phyloP scores from a whole-genome alignment of 1,140 invertebrate species.

The Heliconius nattereri region DNA sequence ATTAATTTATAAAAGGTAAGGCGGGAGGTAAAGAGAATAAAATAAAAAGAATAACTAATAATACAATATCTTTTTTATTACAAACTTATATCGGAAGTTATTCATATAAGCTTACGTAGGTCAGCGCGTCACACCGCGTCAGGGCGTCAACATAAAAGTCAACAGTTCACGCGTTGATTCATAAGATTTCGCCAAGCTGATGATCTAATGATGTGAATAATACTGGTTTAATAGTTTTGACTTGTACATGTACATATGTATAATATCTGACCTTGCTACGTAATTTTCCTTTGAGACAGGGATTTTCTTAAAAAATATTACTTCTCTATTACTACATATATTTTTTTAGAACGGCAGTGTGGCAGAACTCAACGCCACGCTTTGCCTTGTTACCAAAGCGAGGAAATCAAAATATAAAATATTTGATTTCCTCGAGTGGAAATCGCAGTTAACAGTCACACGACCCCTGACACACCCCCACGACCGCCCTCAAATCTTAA shows the following conservation, averaged over 20 bases:
- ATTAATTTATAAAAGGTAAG: too few species aligned
- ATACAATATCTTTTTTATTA: too few species aligned
- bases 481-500: too few species aligned
- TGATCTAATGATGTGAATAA: slow-evolving; percentile 62
- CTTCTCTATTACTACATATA: neutral
- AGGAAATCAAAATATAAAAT: too few species aligned
- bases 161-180: slow-evolving; percentile 36
- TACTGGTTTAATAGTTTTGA: slow-evolving; percentile 1
- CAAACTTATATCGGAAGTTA: neutral
- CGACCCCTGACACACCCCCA: too few species aligned
- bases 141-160: neutral
- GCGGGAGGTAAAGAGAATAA: too few species aligned
- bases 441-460: too few species aligned
- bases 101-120: neutral
- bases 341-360: too few species aligned
- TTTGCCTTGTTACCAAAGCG: too few species aligned
- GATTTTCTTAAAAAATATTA: neutral
- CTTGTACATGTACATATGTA: neutral
- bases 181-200: slow-evolving; percentile 27
- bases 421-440: too few species aligned
- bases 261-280: neutral
- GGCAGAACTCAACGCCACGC: too few species aligned
- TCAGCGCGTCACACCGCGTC: neutral
- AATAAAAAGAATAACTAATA: too few species aligned
- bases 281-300: neutral